phyloP scores from a whole-genome alignment of 2,888 invertebrate genomes.

The Onchidella celtica region DNA sequence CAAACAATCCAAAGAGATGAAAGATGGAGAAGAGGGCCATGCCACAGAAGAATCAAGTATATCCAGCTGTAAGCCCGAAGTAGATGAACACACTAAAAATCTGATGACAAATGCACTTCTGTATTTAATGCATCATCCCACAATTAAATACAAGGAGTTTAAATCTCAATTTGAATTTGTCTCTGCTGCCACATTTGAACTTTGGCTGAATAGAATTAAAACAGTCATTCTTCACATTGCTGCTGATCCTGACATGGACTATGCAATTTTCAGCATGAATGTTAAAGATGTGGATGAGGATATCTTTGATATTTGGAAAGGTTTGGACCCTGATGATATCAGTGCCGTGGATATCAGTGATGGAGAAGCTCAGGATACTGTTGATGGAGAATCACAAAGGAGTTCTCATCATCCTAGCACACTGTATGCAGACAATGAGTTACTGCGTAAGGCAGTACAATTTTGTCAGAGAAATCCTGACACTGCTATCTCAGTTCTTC shows the following conservation, averaged over 20 bases:
- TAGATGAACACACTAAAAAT: slow-evolving; percentile 27
- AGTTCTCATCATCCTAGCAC: background rate
- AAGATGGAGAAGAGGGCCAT: background rate
- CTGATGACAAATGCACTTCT: slow-evolving; percentile 44
- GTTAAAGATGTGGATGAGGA: slow-evolving; percentile 48
- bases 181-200: slow-evolving; percentile 41
- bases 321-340: slow-evolving; percentile 20
- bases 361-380: slow-evolving; percentile 2
- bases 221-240: slow-evolving; percentile 32
- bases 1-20: background rate
- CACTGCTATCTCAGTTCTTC: slow-evolving; percentile 35
- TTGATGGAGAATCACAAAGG: background rate
- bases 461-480: slow-evolving; percentile 44
- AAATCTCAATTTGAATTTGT: slow-evolving; percentile 31
- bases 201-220: slow-evolving; percentile 43
- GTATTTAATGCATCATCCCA: slow-evolving; percentile 44
- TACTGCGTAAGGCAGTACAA: slow-evolving; percentile 20
- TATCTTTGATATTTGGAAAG: slow-evolving; percentile 48
- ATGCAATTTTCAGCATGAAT: slow-evolving; percentile 48
- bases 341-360: slow-evolving; percentile 7
- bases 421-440: background rate
- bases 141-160: slow-evolving; percentile 21
- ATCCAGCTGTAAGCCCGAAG: background rate
- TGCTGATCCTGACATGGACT: slow-evolving; percentile 57
- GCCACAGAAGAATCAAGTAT: background rate